Evolutionary conservation across 1,140 invertebrate species (phyloP).

Genomic region (Meloidogyne floridensis): DNA sequence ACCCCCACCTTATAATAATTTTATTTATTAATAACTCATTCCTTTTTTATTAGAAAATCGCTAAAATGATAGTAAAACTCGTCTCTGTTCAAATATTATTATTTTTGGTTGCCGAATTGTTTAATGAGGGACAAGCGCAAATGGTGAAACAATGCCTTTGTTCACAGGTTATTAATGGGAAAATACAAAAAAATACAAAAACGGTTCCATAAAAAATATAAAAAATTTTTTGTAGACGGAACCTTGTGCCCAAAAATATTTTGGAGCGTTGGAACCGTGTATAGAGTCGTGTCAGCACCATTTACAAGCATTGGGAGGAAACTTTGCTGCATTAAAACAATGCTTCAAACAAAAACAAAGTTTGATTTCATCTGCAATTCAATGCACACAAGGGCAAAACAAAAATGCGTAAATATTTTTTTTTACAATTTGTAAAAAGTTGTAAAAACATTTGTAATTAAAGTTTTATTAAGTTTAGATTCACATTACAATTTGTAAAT

Average conservation of each 20-base stretch:
- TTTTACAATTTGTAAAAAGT: not conserved
- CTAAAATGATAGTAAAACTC: not conserved
- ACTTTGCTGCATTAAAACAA: conserved; percentile 33
- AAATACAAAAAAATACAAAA: not conserved
- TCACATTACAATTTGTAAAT: too few relatives aligned
- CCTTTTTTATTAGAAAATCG: not conserved
- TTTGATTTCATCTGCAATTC: conserved; percentile 29
- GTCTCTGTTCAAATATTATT: not conserved
- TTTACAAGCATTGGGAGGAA: conserved; percentile 39
- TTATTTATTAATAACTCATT: conserved; percentile 3
- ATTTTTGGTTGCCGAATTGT: conserved; percentile 21
- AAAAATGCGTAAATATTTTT: conserved; percentile 35
- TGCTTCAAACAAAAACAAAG: conserved; percentile 36
- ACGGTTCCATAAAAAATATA: conserved; percentile 3
- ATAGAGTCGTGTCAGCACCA: conserved; percentile 35
- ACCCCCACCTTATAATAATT: not conserved
- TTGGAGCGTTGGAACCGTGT: not conserved
- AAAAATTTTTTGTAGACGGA: not conserved
- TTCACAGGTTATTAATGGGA: conserved; percentile 34
- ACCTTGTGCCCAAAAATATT: not conserved
- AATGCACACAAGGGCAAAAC: conserved; percentile 37
- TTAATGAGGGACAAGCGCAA: conserved; percentile 28
- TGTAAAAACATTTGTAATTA: too few relatives aligned
- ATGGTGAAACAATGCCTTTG: conserved; percentile 45
- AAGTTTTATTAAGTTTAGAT: too few relatives aligned